These are phyloP conservation scores for Neuroscelio doddi DNA, from an alignment of 2,888 invertebrate species.

Conservation along the genomic window DNA sequence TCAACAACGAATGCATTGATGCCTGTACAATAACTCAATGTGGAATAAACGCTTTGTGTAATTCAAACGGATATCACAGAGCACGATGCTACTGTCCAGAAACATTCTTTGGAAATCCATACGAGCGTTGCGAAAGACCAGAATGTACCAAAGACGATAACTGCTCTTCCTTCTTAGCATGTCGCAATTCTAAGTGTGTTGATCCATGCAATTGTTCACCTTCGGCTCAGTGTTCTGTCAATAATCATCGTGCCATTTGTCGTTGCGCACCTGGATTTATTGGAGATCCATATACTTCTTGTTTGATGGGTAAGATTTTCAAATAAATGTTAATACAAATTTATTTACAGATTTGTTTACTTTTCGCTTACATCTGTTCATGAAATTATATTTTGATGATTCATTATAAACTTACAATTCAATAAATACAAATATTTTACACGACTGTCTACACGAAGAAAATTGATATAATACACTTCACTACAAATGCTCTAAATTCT, in stretches of 20 bases:
- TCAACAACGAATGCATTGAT: constrained; percentile 86
- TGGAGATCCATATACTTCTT: constrained; percentile 83
- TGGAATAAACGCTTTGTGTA: constrained; percentile 85
- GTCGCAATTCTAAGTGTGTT: constrained; percentile 84
- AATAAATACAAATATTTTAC: no score
- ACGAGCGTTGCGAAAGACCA: constrained; percentile 82
- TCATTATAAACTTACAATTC: no score
- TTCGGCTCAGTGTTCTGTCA: constrained; percentile 83
- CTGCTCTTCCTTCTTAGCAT: constrained; percentile 86
- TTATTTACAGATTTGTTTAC: no score
- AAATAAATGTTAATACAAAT: no score
- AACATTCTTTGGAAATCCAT: constrained; percentile 85
- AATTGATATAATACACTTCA: no score
- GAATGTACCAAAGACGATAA: constrained; percentile 85
- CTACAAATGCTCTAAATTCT: no score
- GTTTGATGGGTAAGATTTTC: constrained; percentile 76
- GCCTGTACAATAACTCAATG: constrained; percentile 87
- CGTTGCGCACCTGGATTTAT: constrained; percentile 87
- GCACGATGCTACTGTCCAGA: constrained; percentile 85
- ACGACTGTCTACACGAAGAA: no score
- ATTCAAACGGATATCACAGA: constrained; percentile 83
- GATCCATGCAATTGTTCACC: constrained; percentile 90
- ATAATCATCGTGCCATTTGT: constrained; percentile 84
- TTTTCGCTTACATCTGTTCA: no score
- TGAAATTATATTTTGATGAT: no score